phyloP scores from a whole-genome alignment of 1,140 invertebrate genomes.

The Colletes latitarsis region DNA sequence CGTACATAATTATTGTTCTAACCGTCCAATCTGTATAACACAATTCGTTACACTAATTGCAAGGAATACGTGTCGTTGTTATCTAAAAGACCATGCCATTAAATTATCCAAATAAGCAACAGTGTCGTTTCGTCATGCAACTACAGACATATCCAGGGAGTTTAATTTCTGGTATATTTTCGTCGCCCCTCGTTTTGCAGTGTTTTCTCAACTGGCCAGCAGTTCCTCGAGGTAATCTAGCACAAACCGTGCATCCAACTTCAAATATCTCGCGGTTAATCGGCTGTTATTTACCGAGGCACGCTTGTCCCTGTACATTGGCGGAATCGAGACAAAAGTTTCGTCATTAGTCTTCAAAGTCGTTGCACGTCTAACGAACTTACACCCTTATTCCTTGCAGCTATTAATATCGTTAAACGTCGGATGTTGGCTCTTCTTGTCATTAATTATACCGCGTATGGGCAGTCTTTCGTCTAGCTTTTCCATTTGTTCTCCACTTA shows the following conservation, averaged over 20 bases:
- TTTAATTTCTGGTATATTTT: too few species aligned
- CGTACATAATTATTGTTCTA: too few species aligned
- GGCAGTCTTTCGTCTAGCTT: slow-evolving; percentile 33
- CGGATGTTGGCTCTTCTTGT: slow-evolving; percentile 53
- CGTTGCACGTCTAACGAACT: slow-evolving; percentile 44
- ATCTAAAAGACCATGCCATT: too few species aligned
- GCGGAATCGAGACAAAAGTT: slow-evolving; percentile 40
- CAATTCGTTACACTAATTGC: too few species aligned
- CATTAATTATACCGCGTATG: slow-evolving; percentile 62
- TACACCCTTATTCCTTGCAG: slow-evolving; percentile 37
- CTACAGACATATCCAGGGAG: too few species aligned
- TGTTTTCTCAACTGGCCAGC: slow-evolving; percentile 5
- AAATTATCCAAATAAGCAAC: too few species aligned
- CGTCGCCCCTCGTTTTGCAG: slow-evolving; percentile 17
- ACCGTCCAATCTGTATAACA: too few species aligned
- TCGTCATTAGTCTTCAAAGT: slow-evolving; percentile 51
- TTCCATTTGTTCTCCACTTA: slow-evolving; percentile 9
- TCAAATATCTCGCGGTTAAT: slow-evolving; percentile 43
- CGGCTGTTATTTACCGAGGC: slow-evolving; percentile 22
- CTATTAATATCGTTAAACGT: slow-evolving; percentile 51
- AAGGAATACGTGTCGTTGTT: too few species aligned
- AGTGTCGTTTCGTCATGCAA: too few species aligned
- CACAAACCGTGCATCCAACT: background rate
- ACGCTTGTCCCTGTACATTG: background rate
- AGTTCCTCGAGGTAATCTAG: background rate